Percentiles rank a stretch among this genome's conserved stretches.
These are phyloP conservation scores for Mechanitis messenoides DNA, from an alignment of 2,888 invertebrate species.

Conservation along the genomic window DNA sequence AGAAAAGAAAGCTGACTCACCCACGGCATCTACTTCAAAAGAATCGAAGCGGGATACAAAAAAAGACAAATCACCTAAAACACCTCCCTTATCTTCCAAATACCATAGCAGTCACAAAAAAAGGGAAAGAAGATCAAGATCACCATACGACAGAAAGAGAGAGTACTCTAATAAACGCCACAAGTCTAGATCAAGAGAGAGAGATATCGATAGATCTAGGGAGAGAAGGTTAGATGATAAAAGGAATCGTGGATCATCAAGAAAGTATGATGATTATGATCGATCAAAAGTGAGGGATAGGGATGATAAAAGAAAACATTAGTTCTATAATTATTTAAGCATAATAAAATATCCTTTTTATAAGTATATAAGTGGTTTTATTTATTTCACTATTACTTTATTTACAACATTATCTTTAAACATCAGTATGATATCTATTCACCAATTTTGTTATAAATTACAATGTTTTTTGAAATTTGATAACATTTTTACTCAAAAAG, in stretches of 20 bases:
- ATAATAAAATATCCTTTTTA: slow-evolving; percentile 9
- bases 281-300: slow-evolving; percentile 63
- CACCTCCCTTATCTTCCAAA: slow-evolving; percentile 68
- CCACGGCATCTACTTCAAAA: slow-evolving; percentile 66
- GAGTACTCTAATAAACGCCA: slow-evolving; percentile 68
- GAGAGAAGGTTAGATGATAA: slow-evolving; percentile 65
- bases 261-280: slow-evolving; percentile 72
- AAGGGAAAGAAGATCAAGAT: slow-evolving; percentile 64
- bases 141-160: slow-evolving; percentile 69
- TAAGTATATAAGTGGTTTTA: neutral
- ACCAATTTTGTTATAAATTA: too few relatives aligned
- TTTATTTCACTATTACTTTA: neutral
- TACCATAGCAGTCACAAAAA: slow-evolving; percentile 70
- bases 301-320: slow-evolving; percentile 66
- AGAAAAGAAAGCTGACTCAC: slow-evolving; percentile 65
- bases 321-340: slow-evolving; percentile 22
- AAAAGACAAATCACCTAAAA: slow-evolving; percentile 70
- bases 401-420: neutral
- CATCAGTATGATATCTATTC: too few relatives aligned
- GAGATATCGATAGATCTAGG: slow-evolving; percentile 59
- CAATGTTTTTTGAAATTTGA: too few relatives aligned
- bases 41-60: slow-evolving; percentile 62
- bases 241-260: slow-evolving; percentile 47
- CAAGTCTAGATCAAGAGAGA: slow-evolving; percentile 66
- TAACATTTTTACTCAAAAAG: too few relatives aligned